Conservation (phyloP, 2,888 invertebrate species). For the Formica aserva region DNA sequence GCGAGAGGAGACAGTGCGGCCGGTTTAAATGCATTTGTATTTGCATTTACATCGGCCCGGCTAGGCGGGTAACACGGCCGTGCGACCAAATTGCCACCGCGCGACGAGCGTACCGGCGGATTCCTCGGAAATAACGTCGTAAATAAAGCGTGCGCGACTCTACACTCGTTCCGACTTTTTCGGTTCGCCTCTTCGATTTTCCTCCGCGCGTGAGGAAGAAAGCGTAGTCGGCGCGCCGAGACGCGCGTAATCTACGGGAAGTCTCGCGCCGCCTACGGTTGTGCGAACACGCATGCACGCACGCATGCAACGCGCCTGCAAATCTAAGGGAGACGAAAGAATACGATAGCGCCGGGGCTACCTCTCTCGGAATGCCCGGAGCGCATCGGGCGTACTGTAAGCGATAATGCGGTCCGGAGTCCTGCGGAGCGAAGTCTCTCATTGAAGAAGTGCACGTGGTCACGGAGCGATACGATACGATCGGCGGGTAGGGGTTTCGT, state of each 20-base stretch:
- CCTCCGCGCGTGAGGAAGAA: not conserved
- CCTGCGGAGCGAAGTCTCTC: conserved; percentile 50
- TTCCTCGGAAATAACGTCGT: conserved; percentile 76
- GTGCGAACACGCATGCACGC: conserved; percentile 17
- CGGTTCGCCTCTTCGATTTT: conserved; percentile 21
- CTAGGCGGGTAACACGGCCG: conserved; percentile 70
- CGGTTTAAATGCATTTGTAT: conserved; percentile 80
- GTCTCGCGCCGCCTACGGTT: conserved; percentile 43
- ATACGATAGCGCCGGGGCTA: conserved; percentile 65
- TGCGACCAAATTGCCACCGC: conserved; percentile 75
- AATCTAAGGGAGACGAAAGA: conserved; percentile 63
- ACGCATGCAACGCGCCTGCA: conserved; percentile 20
- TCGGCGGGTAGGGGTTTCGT: not conserved
- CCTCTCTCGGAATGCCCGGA: conserved; percentile 54
- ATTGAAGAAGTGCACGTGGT: conserved; percentile 59
- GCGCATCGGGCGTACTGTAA: conserved; percentile 29
- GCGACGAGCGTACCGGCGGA: conserved; percentile 57
- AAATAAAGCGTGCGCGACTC: conserved; percentile 65
- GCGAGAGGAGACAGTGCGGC: conserved; percentile 53
- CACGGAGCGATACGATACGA: conserved; percentile 51
- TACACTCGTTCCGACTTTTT: conserved; percentile 21
- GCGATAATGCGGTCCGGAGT: conserved; percentile 66
- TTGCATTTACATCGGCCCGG: conserved; percentile 75
- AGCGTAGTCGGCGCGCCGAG: not conserved
- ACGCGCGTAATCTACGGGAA: conserved; percentile 36